These are phyloP conservation scores for Alethe diademata DNA, from an alignment of 2,113 vertebrate species.

Conservation along the genomic window DNA sequence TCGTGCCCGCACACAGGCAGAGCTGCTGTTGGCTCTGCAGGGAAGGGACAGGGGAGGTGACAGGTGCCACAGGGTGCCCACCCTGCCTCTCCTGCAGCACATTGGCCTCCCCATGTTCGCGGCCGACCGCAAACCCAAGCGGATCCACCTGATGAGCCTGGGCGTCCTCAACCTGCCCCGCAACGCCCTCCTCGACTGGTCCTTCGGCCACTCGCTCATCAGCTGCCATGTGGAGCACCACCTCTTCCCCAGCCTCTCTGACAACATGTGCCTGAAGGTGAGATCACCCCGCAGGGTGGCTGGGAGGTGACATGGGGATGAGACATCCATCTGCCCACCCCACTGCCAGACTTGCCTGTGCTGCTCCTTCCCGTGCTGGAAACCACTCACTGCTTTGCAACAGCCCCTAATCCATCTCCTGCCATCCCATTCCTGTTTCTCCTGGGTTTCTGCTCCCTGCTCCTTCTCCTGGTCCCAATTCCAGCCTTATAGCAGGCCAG, in stretches of 20 bases:
- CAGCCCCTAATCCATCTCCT: background rate
- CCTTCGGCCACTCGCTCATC: constrained; percentile 90
- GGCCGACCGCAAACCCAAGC: constrained; percentile 72
- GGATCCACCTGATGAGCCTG: constrained; percentile 88
- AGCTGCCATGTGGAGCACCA: constrained; percentile 96
- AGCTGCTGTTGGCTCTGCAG: background rate
- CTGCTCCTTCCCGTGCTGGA: background rate
- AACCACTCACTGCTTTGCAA: background rate
- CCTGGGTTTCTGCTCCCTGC: background rate
- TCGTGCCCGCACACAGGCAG: fast-evolving
- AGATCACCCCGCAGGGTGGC: fast-evolving
- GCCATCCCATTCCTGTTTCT: background rate
- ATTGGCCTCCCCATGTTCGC: constrained; percentile 92
- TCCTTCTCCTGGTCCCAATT: background rate
- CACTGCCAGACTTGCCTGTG: background rate
- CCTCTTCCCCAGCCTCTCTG: constrained; percentile 89
- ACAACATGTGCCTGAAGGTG: constrained; percentile 96
- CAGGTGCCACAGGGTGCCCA: fast-evolving
- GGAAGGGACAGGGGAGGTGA: background rate
- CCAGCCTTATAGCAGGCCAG: background rate
- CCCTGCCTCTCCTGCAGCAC: constrained; percentile 73
- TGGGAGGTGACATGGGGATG: fast-evolving
- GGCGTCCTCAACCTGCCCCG: constrained; percentile 89
- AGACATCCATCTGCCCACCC: background rate
- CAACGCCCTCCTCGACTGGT: constrained; percentile 86